Conservation (phyloP, 2,888 invertebrate genomes). For the Oligia strigilis region DNA sequence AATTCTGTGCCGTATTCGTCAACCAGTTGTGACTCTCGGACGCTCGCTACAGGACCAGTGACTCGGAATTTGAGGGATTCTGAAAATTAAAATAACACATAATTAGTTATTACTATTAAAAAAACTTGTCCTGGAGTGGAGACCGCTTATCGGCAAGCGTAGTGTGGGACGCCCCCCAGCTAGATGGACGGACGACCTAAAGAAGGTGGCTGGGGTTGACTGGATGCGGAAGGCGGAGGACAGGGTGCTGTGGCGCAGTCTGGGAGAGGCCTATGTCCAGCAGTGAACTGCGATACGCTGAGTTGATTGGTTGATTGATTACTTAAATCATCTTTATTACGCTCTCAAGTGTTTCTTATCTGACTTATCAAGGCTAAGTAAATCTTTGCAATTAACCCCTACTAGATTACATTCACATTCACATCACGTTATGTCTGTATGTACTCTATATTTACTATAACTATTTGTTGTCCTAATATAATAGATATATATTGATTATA, state of each 20-base stretch:
- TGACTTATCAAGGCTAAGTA: neutral
- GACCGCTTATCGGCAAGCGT: too few relatives aligned
- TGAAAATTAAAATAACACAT: slow-evolving; percentile 65
- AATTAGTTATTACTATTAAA: neutral
- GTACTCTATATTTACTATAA: neutral
- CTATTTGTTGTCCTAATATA: neutral
- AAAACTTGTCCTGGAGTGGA: too few relatives aligned
- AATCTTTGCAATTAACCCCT: slow-evolving; percentile 20
- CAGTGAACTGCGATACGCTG: too few relatives aligned
- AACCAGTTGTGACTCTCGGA: slow-evolving; percentile 82
- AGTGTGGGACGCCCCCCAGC: too few relatives aligned
- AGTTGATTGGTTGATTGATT: too few relatives aligned
- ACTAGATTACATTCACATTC: neutral
- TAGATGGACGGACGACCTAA: too few relatives aligned
- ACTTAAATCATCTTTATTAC: neutral
- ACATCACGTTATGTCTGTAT: neutral
- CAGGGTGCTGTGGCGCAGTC: too few relatives aligned
- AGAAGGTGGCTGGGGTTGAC: too few relatives aligned
- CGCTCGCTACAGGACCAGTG: slow-evolving; percentile 84
- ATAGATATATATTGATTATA: too few relatives aligned
- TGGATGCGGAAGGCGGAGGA: too few relatives aligned
- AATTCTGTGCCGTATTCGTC: slow-evolving; percentile 85
- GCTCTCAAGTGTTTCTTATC: neutral
- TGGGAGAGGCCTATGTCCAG: too few relatives aligned
- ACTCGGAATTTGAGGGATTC: slow-evolving; percentile 81